Conservation (phyloP, 1,140 invertebrate species). For the Anthonomus grandis region DNA sequence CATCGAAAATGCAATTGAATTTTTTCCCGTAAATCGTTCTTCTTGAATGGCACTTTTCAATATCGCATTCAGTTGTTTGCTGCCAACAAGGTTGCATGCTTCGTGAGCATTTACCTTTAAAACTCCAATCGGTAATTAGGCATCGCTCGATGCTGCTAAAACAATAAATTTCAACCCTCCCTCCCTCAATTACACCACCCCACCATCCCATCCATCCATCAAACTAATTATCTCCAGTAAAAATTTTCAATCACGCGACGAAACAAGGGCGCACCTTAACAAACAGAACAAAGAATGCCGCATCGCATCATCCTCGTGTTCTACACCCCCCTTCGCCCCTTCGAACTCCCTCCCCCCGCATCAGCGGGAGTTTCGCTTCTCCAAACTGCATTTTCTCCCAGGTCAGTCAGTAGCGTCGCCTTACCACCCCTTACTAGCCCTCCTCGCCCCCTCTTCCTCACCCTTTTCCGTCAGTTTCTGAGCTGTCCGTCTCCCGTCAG, state of each 20-base stretch:
- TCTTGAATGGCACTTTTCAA: too few relatives aligned
- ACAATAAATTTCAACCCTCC: neutral
- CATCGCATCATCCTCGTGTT: conserved; percentile 19
- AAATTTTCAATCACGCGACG: neutral
- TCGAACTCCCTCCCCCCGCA: too few relatives aligned
- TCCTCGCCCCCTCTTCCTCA: conserved; percentile 19
- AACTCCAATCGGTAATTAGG: too few relatives aligned
- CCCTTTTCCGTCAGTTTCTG: conserved; percentile 29
- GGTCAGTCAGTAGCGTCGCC: conserved; percentile 33
- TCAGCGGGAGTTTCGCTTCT: too few relatives aligned
- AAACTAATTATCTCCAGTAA: neutral
- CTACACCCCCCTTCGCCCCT: conserved; percentile 10
- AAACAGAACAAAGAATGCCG: conserved; percentile 30
- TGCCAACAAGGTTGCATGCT: too few relatives aligned
- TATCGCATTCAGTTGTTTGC: too few relatives aligned
- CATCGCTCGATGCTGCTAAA: too few relatives aligned
- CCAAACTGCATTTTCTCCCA: conserved; percentile 36
- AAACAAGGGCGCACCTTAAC: conserved; percentile 17
- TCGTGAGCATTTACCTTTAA: too few relatives aligned
- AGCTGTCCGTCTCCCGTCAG: conserved; percentile 50
- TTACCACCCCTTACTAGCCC: neutral
- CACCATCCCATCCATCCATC: neutral
- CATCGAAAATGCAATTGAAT: too few relatives aligned
- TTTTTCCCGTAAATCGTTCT: too few relatives aligned
- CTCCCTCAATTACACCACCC: neutral